Evolutionary conservation across 2,797 vertebrate species (phyloP).

Genomic region (Rhadinocentrus ornatus): DNA sequence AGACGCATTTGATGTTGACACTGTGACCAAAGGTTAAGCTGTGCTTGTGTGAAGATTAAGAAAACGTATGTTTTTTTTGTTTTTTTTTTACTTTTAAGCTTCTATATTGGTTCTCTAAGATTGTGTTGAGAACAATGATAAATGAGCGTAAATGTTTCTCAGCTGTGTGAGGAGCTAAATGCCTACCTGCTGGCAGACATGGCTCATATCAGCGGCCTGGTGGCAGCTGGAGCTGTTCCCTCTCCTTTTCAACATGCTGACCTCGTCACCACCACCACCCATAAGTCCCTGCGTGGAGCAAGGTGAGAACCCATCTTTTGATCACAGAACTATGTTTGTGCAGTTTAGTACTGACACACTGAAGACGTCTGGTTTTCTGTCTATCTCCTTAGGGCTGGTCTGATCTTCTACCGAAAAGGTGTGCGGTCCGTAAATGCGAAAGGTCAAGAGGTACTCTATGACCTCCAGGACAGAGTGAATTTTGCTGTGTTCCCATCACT

Average conservation of each 20-base stretch:
- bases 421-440: constrained; percentile 84
- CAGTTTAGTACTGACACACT: not conserved
- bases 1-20: not conserved
- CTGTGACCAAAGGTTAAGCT: not conserved
- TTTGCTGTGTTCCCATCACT: constrained; percentile 90
- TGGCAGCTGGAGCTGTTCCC: constrained; percentile 86
- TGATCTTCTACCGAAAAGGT: constrained; percentile 90
- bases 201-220: constrained; percentile 90
- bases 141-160: constrained; percentile 21
- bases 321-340: not conserved
- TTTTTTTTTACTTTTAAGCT: not conserved
- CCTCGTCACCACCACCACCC: constrained; percentile 89
- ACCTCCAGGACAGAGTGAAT: constrained; percentile 88
- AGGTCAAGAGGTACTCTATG: constrained; percentile 83
- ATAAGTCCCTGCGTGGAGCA: constrained; percentile 88
- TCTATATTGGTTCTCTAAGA: not conserved
- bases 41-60: not conserved
- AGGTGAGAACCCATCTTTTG: constrained; percentile 40
- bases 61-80: not conserved
- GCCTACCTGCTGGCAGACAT: constrained; percentile 89
- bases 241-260: constrained; percentile 88
- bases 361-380: not conserved
- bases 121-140: not conserved
- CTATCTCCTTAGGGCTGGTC: constrained; percentile 81
- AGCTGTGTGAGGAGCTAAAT: constrained; percentile 88